These are phyloP conservation scores for Alfaro cultratus DNA, from an alignment of 2,797 vertebrate genomes.

Conservation along the genomic window DNA sequence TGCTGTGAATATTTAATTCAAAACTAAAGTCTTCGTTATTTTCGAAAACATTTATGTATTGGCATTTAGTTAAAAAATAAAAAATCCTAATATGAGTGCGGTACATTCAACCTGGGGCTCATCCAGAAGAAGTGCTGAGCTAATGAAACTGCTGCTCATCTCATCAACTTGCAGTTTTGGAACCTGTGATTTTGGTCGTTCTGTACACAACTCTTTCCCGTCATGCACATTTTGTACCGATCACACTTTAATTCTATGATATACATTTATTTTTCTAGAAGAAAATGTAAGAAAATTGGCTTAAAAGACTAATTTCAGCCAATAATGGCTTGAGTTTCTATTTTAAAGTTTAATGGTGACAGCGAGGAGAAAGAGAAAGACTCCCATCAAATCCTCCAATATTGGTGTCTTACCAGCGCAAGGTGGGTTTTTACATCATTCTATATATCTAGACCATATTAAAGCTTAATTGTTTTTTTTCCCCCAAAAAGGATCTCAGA, in stretches of 20 bases:
- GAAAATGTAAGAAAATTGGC: not conserved
- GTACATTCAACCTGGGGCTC: not conserved
- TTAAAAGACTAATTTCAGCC: not conserved
- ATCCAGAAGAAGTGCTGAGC: not conserved
- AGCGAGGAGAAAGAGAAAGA: not conserved
- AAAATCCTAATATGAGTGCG: not conserved
- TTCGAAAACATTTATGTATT: not conserved
- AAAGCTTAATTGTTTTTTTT: not conserved
- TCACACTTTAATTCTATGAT: not conserved
- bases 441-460: not conserved
- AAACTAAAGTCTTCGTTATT: not conserved
- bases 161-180: not conserved
- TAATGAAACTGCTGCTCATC: not conserved
- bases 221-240: not conserved
- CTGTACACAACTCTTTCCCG: not conserved
- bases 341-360: not conserved
- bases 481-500: not conserved
- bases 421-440: not conserved
- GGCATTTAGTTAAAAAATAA: not conserved
- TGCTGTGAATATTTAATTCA: not conserved
- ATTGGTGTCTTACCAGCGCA: not conserved
- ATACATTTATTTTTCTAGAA: not conserved
- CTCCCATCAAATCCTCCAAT: not conserved
- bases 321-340: not conserved
- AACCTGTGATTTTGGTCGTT: not conserved